Evolutionary conservation across 2,888 invertebrate species (phyloP).

Genomic region (Conops quadrifasciatus): DNA sequence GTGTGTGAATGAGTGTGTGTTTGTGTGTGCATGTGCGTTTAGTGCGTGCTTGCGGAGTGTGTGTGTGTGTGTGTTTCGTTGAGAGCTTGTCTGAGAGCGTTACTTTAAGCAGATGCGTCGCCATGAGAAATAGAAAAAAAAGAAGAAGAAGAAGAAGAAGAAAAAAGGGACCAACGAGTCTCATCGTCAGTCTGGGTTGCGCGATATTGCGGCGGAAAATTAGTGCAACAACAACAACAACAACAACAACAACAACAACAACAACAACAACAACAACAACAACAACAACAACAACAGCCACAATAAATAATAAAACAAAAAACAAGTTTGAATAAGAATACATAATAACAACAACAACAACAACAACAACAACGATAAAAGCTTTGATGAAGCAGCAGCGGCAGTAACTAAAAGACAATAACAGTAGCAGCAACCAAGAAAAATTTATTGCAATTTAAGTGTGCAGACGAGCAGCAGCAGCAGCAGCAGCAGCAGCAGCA

Average conservation of each 20-base stretch:
- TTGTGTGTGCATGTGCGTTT: conserved; percentile 20
- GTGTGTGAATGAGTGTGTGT: conserved; percentile 8
- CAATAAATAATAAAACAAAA: neutral
- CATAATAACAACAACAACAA: neutral
- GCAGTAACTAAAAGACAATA: neutral
- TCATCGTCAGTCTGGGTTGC: neutral
- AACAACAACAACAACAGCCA: conserved; percentile 7
- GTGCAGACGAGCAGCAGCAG: neutral
- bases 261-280: neutral
- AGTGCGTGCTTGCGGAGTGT: conserved; percentile 19
- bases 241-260: neutral
- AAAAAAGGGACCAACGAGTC: neutral
- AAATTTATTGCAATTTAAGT: conserved; percentile 28
- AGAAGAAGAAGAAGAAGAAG: neutral
- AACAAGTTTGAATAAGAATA: too few species aligned
- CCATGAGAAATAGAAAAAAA: neutral
- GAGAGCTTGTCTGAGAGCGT: neutral
- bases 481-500: neutral
- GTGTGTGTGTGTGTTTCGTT: neutral
- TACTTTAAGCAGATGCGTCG: too few species aligned
- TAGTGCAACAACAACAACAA: neutral
- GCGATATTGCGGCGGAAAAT: too few species aligned
- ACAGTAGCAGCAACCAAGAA: neutral
- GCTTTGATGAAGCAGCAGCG: neutral
- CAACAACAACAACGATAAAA: conserved; percentile 2